Evolutionary conservation across 2,888 invertebrate genomes (phyloP).

Genomic region (Sminthurinus aureus): DNA sequence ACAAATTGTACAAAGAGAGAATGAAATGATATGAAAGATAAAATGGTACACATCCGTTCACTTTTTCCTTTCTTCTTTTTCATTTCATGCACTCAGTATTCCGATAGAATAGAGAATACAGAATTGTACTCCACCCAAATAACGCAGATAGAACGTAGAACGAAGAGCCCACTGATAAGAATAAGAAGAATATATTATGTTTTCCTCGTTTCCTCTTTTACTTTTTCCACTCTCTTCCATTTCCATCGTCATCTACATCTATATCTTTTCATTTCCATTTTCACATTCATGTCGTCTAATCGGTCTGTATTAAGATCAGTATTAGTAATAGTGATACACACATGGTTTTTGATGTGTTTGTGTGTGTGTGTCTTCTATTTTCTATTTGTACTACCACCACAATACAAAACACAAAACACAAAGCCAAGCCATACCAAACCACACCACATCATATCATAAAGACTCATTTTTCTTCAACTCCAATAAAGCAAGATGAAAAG

Average conservation of each 20-base stretch:
- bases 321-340: not conserved
- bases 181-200: not conserved
- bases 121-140: constrained; percentile 14
- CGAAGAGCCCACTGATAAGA: constrained; percentile 8
- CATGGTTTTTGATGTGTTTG: constrained; percentile 3
- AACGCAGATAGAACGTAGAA: no score
- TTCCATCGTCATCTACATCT: no score
- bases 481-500: constrained; percentile 20
- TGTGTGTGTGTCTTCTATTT: not conserved
- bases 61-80: not conserved
- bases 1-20: not conserved
- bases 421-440: no score
- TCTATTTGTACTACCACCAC: no score
- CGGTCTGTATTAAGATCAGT: no score
- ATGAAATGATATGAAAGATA: constrained; percentile 20
- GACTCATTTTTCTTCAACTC: constrained; percentile 17
- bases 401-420: no score
- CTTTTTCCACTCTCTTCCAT: not conserved
- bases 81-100: no score
- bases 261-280: no score
- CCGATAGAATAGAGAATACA: no score
- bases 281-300: no score
- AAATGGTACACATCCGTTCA: constrained; percentile 25
- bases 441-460: constrained; percentile 31
- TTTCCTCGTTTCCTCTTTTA: not conserved